Base-by-base conservation (phyloP, 1,140 invertebrate species). In the Asobara japonica region DNA sequence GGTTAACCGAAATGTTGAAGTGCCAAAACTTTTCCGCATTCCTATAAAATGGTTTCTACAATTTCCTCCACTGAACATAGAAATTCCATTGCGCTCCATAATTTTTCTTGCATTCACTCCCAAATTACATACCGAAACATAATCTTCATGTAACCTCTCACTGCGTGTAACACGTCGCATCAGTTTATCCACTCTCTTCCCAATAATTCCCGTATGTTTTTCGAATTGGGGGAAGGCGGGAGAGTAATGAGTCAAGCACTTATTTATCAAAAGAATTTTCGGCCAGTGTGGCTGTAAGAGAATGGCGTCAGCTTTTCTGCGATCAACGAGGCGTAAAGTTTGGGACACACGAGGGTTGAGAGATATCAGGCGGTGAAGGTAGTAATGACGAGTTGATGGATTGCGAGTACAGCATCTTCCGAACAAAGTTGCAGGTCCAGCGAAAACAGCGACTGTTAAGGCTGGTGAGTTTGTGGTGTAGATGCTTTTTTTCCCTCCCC, bases 371-470 rank as follows among this genome's bases (percentile, higher is more conserved):
- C 22, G 51, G 13, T 11, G 27, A 7, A 45, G 36, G 41, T 51
- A 29, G 76, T 81, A 79, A 82, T 84, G 83, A 83, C 78, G 75
- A 72, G 65, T 73, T 83, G 83, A 84, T 84, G 76, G 77, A 84
- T 84, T 75, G 75, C 72, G 75, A 20, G 73, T 76, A 74, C 78
- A 45, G 41, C 60, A 29, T 62, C 60, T 3, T 30, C 45, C 7
- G 48, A 62, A 29, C 7, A 62, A 30, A 30, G n/a, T 62, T 60
- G 20, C 25, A 13, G 60, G 29, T 3, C n/a, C n/a, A 62, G 29
- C n/a, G 60, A 62, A 62, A 62, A 62, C 13, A 29, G 29, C 5
- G 25, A 30, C 25, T 30, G 6, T 7, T 31, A 1, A 31, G 4
- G n/a, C 11, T 60, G 11, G 6, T 48, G 6, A 29, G 27, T 8